phyloP scores from a whole-genome alignment of 2,888 invertebrate genomes.

The Timema cristinae region DNA sequence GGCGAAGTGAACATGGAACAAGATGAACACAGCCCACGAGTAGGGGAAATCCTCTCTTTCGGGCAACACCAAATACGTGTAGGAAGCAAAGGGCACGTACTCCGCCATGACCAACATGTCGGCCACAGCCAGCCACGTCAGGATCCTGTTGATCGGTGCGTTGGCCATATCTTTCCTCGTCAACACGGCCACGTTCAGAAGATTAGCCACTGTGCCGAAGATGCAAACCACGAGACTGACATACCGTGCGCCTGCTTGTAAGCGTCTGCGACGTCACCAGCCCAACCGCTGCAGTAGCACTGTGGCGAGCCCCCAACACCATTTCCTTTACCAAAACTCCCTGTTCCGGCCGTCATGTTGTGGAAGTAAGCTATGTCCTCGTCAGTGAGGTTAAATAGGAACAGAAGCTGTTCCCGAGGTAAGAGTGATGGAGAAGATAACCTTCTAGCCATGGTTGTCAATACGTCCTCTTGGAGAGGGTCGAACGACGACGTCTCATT shows the following conservation, averaged over 20 bases:
- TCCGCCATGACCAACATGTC: conserved; percentile 93
- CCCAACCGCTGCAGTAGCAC: conserved; percentile 61
- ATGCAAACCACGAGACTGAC: conserved; percentile 12
- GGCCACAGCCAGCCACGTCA: conserved; percentile 85
- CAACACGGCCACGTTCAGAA: conserved; percentile 87
- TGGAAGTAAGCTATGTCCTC: too few relatives aligned
- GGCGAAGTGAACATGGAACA: conserved; percentile 85
- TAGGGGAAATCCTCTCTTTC: conserved; percentile 47
- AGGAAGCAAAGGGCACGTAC: conserved; percentile 85
- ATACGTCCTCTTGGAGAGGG: too few relatives aligned
- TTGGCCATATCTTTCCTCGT: conserved; percentile 83
- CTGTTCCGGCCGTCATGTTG: too few relatives aligned
- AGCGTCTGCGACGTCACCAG: conserved; percentile 58
- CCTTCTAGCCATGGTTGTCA: too few relatives aligned
- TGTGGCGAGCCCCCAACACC: not conserved
- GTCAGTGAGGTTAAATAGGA: too few relatives aligned
- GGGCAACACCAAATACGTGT: conserved; percentile 60
- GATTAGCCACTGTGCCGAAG: conserved; percentile 69
- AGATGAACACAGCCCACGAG: conserved; percentile 77
- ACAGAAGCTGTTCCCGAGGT: too few relatives aligned
- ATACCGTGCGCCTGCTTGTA: conserved; percentile 7
- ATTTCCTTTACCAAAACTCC: not conserved
- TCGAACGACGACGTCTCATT: too few relatives aligned
- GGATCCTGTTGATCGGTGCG: conserved; percentile 86
- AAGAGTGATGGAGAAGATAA: too few relatives aligned